Percentiles rank a stretch among this genome's conserved stretches.
Evolutionary conservation across 2,797 vertebrate species (phyloP).

Genomic region (Propithecus deckenii): DNA sequence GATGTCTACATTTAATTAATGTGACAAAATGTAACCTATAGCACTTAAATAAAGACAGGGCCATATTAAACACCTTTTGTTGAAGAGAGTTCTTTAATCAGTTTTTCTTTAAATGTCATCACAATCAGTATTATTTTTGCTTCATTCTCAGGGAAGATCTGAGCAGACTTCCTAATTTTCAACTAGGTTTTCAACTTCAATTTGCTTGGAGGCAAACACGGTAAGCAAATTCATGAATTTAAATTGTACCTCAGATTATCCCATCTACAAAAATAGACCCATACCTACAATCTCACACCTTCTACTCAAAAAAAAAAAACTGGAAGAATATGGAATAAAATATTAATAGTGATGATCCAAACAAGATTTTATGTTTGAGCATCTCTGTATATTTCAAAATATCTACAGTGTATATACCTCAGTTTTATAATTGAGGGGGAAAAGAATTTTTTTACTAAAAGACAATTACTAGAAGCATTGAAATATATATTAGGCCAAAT

Average conservation of each 20-base stretch:
- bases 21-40: background rate
- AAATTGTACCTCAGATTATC: background rate
- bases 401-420: background rate
- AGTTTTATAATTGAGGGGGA: conserved; percentile 23
- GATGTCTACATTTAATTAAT: background rate
- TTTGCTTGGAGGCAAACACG: conserved; percentile 3
- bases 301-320: background rate
- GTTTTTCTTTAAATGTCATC: conserved; percentile 26
- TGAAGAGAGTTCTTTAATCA: background rate
- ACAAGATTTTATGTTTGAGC: background rate
- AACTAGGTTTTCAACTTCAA: background rate
- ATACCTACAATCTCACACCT: background rate
- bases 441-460: background rate
- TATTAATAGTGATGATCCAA: background rate
- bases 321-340: background rate
- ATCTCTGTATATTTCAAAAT: conserved; percentile 5
- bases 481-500: background rate
- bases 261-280: conserved; percentile 5
- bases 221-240: background rate
- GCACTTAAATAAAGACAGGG: background rate
- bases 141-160: background rate
- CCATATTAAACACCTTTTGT: background rate
- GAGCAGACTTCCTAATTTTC: background rate
- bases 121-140: background rate
- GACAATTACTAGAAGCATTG: background rate